These are phyloP conservation scores for Drosophila busckii DNA, from an alignment of 1,140 invertebrate genomes.

Conservation along the genomic window DNA sequence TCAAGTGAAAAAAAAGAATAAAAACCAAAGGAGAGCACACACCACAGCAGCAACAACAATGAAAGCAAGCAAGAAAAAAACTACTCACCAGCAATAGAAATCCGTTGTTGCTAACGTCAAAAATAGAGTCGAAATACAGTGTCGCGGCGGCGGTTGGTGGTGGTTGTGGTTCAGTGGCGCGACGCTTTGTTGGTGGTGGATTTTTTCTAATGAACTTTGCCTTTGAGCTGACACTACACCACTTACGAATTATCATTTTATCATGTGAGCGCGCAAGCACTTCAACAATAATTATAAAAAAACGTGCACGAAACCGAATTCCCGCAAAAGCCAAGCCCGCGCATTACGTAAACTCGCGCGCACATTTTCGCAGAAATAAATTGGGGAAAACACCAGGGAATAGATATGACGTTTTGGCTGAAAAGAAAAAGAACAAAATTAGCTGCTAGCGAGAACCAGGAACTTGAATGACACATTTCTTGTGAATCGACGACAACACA, in stretches of 20 bases:
- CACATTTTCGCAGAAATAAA: background rate
- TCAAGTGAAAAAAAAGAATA: constrained; percentile 32
- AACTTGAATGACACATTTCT: constrained; percentile 74
- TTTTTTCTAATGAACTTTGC: constrained; percentile 64
- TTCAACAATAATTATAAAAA: constrained; percentile 17
- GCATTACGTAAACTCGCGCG: constrained; percentile 61
- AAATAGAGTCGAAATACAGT: constrained; percentile 62
- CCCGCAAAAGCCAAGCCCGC: constrained; percentile 21
- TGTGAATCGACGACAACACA: constrained; percentile 38
- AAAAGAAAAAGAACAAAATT: constrained; percentile 24
- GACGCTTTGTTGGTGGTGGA: constrained; percentile 40
- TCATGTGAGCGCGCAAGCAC: constrained; percentile 43
- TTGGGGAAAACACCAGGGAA: constrained; percentile 3
- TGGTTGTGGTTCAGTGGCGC: constrained; percentile 38
- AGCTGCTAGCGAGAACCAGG: constrained; percentile 44
- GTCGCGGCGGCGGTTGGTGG: constrained; percentile 48
- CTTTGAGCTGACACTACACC: constrained; percentile 41
- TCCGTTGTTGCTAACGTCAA: constrained; percentile 68
- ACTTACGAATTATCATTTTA: no score
- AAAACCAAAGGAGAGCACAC: constrained; percentile 51
- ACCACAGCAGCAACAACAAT: constrained; percentile 12
- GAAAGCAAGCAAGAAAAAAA: constrained; percentile 21
- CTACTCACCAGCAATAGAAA: constrained; percentile 15
- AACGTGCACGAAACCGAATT: constrained; percentile 9
- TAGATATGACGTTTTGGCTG: background rate